Percentiles rank a stretch among this genome's conserved stretches.
Evolutionary conservation across 2,113 vertebrate genomes (phyloP).

Genomic region (Lanius collurio): DNA sequence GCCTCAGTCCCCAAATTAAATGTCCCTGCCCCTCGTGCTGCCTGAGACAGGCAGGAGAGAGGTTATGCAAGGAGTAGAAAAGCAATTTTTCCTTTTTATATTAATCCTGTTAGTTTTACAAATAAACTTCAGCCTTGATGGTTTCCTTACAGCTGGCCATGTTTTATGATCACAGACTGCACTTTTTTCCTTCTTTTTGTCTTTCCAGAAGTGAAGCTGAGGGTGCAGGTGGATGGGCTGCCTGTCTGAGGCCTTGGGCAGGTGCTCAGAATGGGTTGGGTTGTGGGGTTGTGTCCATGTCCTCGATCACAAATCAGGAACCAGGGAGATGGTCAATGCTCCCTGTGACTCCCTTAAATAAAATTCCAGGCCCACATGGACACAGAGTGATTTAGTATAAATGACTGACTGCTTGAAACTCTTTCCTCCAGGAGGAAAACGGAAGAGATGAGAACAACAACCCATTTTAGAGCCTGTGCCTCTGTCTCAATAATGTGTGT

Average conservation of each 20-base stretch:
- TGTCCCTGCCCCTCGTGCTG: not conserved
- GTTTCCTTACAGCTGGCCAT: accelerated
- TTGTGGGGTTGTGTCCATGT: not conserved
- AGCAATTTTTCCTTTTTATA: not conserved
- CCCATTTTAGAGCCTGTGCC: not conserved
- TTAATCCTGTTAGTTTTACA: not conserved
- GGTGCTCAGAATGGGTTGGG: not conserved
- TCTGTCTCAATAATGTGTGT: not conserved
- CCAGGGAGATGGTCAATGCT: not conserved
- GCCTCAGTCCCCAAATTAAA: not conserved
- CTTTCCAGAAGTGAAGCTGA: not conserved
- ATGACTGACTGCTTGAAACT: not conserved
- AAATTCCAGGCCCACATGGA: not conserved
- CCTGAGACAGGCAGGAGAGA: not conserved
- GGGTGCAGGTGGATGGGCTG: not conserved
- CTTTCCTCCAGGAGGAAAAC: not conserved
- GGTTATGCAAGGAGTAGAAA: not conserved
- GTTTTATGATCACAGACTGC: accelerated
- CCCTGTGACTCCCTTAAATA: not conserved
- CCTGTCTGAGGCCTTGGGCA: not conserved
- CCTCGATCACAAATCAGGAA: not conserved
- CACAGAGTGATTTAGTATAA: not conserved
- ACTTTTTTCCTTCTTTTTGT: not conserved
- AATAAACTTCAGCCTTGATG: not conserved
- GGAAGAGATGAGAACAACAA: not conserved